These are phyloP conservation scores for Hemithea aestivaria DNA, from an alignment of 2,888 invertebrate species.

Conservation along the genomic window DNA sequence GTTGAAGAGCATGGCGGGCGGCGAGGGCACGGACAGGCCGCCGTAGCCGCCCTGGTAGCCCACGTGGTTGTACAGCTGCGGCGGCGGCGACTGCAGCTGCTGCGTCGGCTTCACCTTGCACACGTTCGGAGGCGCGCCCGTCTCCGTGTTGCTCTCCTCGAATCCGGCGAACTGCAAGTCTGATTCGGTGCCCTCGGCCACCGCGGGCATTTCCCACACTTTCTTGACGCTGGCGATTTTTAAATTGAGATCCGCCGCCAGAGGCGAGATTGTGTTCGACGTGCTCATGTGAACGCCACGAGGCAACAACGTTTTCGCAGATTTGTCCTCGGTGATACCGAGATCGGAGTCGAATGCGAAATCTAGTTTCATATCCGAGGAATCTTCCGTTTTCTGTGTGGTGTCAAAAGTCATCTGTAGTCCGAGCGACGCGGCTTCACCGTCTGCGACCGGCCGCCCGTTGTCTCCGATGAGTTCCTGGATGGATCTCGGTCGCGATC, in stretches of 20 bases:
- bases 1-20: constrained; percentile 90
- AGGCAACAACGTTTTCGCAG: constrained; percentile 73
- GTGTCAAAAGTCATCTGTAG: constrained; percentile 84
- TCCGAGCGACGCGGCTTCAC: constrained; percentile 65
- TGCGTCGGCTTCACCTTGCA: constrained; percentile 92
- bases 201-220: constrained; percentile 90
- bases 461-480: constrained; percentile 69
- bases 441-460: constrained; percentile 52
- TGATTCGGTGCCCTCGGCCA: constrained; percentile 76
- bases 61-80: constrained; percentile 83
- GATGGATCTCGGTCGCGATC: constrained; percentile 63
- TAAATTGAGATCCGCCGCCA: constrained; percentile 93
- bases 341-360: constrained; percentile 93
- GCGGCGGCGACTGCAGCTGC: constrained; percentile 85
- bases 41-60: constrained; percentile 88
- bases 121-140: constrained; percentile 83
- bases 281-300: constrained; percentile 81
- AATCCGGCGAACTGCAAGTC: constrained; percentile 70
- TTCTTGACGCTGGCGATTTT: constrained; percentile 97
- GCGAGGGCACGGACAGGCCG: constrained; percentile 90
- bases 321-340: constrained; percentile 85
- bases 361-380: constrained; percentile 93
- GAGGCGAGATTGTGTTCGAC: constrained; percentile 86
- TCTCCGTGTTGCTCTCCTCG: constrained; percentile 65
- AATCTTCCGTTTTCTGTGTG: constrained; percentile 83